Percentiles rank a stretch among this genome's conserved stretches.
Conservation (phyloP, 2,888 invertebrate species). For the Sicus ferrugineus region DNA sequence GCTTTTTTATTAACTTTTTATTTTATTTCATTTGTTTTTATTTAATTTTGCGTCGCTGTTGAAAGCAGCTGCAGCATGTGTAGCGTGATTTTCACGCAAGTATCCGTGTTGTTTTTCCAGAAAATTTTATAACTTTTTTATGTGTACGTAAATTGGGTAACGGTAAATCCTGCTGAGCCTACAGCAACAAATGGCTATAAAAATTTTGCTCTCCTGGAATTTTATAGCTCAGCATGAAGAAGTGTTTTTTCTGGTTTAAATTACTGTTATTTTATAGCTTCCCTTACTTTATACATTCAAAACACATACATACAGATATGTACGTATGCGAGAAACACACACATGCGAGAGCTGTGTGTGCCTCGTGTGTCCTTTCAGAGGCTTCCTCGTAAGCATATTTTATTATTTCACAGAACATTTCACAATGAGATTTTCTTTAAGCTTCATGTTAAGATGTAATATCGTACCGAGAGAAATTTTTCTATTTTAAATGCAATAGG, state of each 20-base stretch:
- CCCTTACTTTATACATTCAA: not conserved
- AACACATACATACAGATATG: not conserved
- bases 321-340: no score
- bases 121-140: conserved; percentile 2
- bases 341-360: no score
- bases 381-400: no score
- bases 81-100: not conserved
- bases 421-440: no score
- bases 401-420: no score
- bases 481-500: no score
- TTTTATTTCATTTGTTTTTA: not conserved
- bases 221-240: not conserved
- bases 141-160: not conserved
- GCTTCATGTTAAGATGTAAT: no score
- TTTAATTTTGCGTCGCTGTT: not conserved
- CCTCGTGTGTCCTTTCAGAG: no score
- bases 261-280: not conserved
- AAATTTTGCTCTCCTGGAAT: conserved; percentile 15
- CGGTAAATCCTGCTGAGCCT: not conserved
- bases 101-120: not conserved
- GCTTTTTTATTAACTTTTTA: not conserved
- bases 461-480: no score
- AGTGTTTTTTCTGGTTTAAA: not conserved
- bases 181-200: conserved; percentile 5
- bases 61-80: not conserved